Evolutionary conservation across 2,888 invertebrate species (phyloP).

Genomic region (Sesia bembeciformis): DNA sequence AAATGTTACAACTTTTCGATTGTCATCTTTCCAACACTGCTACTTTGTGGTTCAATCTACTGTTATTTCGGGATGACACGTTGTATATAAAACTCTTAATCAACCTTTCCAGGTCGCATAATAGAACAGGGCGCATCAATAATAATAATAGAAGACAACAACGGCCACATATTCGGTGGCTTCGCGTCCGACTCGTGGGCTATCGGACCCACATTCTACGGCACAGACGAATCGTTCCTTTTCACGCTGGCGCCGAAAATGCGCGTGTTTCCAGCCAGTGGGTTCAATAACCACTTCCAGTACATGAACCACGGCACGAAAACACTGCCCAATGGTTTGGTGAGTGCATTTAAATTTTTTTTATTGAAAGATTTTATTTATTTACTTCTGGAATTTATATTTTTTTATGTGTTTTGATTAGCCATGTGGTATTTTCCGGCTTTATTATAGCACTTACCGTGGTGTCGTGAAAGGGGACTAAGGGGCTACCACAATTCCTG

Average conservation of each 20-base stretch:
- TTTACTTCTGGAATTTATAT: too few relatives aligned
- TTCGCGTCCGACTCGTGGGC: constrained; percentile 88
- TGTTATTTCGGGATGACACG: too few relatives aligned
- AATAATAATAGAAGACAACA: constrained; percentile 86
- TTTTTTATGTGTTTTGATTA: too few relatives aligned
- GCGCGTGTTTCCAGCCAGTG: constrained; percentile 84
- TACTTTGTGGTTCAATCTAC: too few relatives aligned
- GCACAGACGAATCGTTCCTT: constrained; percentile 84
- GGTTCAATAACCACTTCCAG: constrained; percentile 92
- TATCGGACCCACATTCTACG: constrained; percentile 83
- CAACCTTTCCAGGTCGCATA: constrained; percentile 74
- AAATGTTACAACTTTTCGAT: too few relatives aligned
- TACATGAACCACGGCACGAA: constrained; percentile 94
- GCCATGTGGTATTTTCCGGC: too few relatives aligned
- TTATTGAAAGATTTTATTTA: too few relatives aligned
- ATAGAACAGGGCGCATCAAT: constrained; percentile 87
- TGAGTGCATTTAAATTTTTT: constrained; percentile 44
- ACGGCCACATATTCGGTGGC: constrained; percentile 91
- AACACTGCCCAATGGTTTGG: constrained; percentile 94
- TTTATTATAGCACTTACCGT: too few relatives aligned
- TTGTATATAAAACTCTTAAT: too few relatives aligned
- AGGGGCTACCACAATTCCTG: too few relatives aligned
- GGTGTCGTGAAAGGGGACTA: too few relatives aligned
- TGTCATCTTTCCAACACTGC: too few relatives aligned
- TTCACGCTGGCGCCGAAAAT: constrained; percentile 89